phyloP scores from a whole-genome alignment of 2,113 vertebrate species.

The Falco punctatus region DNA sequence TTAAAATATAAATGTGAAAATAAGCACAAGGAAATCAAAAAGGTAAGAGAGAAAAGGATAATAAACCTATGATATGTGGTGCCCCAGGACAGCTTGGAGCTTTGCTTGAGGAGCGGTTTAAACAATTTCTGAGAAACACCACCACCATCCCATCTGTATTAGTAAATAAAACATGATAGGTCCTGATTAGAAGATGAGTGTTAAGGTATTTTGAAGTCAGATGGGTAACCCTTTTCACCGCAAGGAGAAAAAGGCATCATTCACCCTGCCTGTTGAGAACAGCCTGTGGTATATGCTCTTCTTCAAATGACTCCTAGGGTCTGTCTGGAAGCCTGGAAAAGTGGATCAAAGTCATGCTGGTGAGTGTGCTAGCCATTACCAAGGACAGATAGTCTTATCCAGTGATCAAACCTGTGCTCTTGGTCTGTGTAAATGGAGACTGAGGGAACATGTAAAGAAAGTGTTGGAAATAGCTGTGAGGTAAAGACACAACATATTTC shows the following conservation, averaged over 20 bases:
- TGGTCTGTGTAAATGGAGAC: background rate
- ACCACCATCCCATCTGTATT: background rate
- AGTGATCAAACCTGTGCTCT: background rate
- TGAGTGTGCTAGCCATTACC: background rate
- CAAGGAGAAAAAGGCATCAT: background rate
- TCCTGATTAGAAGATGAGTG: background rate
- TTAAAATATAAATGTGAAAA: background rate
- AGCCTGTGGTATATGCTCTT: background rate
- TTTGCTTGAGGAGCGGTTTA: background rate
- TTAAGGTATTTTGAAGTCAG: background rate
- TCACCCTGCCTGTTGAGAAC: background rate
- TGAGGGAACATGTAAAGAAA: background rate
- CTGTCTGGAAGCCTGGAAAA: background rate
- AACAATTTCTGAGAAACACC: background rate
- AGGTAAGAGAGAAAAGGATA: background rate
- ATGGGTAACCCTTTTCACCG: background rate
- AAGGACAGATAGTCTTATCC: background rate
- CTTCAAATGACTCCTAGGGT: background rate
- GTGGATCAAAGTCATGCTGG: background rate
- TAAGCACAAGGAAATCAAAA: background rate
- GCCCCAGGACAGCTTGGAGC: background rate
- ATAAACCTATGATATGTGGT: background rate
- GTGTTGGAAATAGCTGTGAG: background rate
- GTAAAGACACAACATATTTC: background rate
- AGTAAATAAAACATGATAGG: background rate